Conservation (phyloP, 1,140 invertebrate genomes). For the Caenorhabditis remanei region DNA sequence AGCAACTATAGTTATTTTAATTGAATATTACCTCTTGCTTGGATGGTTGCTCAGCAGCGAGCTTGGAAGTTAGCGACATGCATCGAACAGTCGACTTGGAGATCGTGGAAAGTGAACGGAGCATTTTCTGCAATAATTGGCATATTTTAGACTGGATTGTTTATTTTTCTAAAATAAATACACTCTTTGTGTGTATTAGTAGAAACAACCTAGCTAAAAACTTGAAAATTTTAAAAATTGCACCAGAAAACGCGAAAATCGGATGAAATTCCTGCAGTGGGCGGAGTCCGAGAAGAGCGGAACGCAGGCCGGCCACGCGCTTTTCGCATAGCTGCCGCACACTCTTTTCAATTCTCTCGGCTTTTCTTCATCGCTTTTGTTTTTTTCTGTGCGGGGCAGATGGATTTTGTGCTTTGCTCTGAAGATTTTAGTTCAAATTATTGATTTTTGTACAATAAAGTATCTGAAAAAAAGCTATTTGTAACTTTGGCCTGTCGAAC, state of each 20-base stretch:
- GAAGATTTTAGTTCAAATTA: background rate
- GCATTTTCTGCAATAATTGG: slow-evolving; percentile 9
- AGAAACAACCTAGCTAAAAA: background rate
- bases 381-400: background rate
- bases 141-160: no score
- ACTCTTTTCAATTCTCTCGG: background rate
- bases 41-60: slow-evolving; percentile 26
- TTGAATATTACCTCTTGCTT: slow-evolving; percentile 26
- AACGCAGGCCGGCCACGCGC: background rate
- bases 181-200: background rate
- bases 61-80: slow-evolving; percentile 2
- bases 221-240: background rate
- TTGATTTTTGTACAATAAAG: no score
- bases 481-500: no score
- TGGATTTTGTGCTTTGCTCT: background rate
- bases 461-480: no score
- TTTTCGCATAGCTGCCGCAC: background rate
- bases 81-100: slow-evolving; percentile 25
- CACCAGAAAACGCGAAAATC: background rate
- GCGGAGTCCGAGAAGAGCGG: background rate
- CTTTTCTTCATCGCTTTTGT: background rate
- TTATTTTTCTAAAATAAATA: background rate
- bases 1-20: no score
- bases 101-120: slow-evolving; percentile 36
- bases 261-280: background rate